Base-by-base conservation (phyloP, 2,113 vertebrate species). In the Capra hircus region DNA sequence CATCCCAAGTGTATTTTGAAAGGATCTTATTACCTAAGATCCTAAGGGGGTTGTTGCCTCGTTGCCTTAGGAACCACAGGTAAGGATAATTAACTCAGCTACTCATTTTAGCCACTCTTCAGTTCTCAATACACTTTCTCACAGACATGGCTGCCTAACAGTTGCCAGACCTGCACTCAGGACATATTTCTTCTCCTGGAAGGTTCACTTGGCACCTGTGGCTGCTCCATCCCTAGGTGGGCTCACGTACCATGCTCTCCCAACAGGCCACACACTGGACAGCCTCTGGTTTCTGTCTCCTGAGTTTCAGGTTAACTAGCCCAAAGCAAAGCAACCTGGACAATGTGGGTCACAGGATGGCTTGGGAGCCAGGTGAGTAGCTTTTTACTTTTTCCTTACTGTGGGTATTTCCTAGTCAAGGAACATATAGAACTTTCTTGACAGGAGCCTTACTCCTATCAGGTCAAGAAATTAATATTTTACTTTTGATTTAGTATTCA, bases 61-160 rank as follows among this genome's bases (percentile, higher is more conserved):
- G 96, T 97, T 97, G 90, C 95, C 92, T 88, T 93, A 96, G 97
- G 85, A 97, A 95, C 96, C 86, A 62, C 3, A 95, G 57, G 90
- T 64, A 82, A 96, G 82, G 88, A 86, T 91, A 96, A 96, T 98
- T 90, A 95, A 88, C 55, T 88, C 81, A 83, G 94, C 81, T 90
- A 36, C 62, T 96, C 33, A 21, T 91, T 93, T 95, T 87, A 88
- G 25, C 19, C 12, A 67, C 88, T 92, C 50, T 97, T 82, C 71
- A 10, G 86, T 81, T 93, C 71, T 74, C 14, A 12, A 30, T 25
- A 36, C 15, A 60, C 50, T 95, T 89, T 84, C 88, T 71, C 8
- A 25, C 12, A 53, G 94, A 52, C 52, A 27, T n/a, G 91, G 85
- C 57, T 67, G 57, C 50, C 52, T 88, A 25, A 50, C 5, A 43